Evolutionary conservation across 2,797 vertebrate species (phyloP).

Genomic region (Discoglossus pictus): DNA sequence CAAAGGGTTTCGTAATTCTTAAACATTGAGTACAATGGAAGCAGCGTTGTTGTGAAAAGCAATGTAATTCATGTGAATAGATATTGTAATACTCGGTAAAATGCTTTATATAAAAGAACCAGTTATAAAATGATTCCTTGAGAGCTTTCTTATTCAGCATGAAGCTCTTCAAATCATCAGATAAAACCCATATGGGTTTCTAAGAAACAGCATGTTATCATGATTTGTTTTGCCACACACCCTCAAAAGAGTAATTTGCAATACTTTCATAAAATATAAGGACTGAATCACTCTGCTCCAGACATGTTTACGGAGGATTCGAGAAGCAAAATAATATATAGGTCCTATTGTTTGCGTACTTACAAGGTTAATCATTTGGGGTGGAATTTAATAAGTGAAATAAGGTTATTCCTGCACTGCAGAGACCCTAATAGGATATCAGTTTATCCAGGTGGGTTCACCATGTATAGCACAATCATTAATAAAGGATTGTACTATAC

Average conservation of each 20-base stretch:
- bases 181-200: constrained; percentile 14
- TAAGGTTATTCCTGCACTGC: no score
- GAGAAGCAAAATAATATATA: constrained; percentile 7
- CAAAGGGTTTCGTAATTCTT: no score
- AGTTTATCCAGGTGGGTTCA: no score
- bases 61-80: no score
- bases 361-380: constrained; percentile 17
- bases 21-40: no score
- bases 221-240: constrained; percentile 17
- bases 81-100: neutral
- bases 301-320: neutral
- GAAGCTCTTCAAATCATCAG: constrained; percentile 10
- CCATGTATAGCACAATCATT: no score
- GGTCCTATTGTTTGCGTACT: constrained; percentile 5
- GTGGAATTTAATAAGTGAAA: no score
- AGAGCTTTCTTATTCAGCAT: constrained; percentile 5
- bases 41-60: no score
- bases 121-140: constrained; percentile 7
- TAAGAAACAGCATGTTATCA: constrained; percentile 18
- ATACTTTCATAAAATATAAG: constrained; percentile 13
- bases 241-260: constrained; percentile 15
- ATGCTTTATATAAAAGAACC: neutral
- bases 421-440: no score
- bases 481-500: no score
- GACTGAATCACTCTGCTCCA: neutral